These are phyloP conservation scores for Anthonomus grandis DNA, from an alignment of 1,140 invertebrate species.

Conservation along the genomic window DNA sequence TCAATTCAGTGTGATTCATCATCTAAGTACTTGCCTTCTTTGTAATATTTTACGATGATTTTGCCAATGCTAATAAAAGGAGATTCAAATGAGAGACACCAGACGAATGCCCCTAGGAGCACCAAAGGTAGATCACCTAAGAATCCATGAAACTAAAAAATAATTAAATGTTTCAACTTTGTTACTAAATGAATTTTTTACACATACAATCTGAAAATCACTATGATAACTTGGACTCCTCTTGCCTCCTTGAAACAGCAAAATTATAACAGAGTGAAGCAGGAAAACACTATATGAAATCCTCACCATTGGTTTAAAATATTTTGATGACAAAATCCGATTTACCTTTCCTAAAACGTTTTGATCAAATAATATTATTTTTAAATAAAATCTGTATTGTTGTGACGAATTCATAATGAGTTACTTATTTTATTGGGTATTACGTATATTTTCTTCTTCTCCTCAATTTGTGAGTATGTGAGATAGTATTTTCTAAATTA, in stretches of 20 bases:
- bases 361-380: no score
- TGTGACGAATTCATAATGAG: no score
- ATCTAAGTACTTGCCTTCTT: no score
- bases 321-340: conserved; percentile 1
- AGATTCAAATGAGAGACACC: conserved; percentile 14
- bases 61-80: conserved; percentile 11
- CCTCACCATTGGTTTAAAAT: background rate
- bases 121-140: conserved; percentile 6
- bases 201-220: conserved; percentile 14
- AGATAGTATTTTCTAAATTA: no score
- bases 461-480: no score
- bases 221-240: background rate
- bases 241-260: background rate
- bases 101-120: background rate
- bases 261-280: conserved; percentile 8
- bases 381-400: no score
- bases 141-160: conserved; percentile 14
- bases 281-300: conserved; percentile 17
- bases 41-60: no score
- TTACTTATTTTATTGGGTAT: no score
- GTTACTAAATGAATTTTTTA: background rate
- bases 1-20: no score
- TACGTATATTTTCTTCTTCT: no score
- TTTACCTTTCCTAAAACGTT: conserved; percentile 16
- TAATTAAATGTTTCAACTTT: background rate